Percentiles rank a stretch among this genome's conserved stretches.
These are phyloP conservation scores for Aspiorhynchus laticeps DNA, from an alignment of 2,113 vertebrate genomes.

Conservation along the genomic window DNA sequence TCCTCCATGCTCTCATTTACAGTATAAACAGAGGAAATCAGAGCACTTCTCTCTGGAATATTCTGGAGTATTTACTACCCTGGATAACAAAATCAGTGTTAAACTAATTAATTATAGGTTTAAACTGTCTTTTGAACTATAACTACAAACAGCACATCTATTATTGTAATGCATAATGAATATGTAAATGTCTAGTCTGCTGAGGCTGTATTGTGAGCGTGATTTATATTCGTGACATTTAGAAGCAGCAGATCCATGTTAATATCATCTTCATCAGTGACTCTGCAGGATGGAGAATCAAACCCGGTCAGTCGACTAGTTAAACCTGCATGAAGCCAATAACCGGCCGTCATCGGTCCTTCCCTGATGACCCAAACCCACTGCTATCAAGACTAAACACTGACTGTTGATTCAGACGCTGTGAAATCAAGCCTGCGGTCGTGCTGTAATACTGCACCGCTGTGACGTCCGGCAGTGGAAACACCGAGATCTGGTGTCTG, in stretches of 20 bases:
- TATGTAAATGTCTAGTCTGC: not conserved
- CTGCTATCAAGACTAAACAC: not conserved
- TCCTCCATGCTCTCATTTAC: not conserved
- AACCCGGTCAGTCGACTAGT: not conserved
- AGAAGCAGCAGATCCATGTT: not conserved
- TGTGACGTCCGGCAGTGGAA: slow-evolving; percentile 14
- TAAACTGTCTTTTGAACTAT: not conserved
- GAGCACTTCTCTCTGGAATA: not conserved
- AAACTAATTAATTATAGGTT: not conserved
- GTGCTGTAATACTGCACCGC: not conserved
- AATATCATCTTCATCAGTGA: not conserved
- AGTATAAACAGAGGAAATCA: not conserved
- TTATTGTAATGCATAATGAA: not conserved
- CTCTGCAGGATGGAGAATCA: not conserved
- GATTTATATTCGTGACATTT: not conserved
- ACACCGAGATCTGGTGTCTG: not conserved
- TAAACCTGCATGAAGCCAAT: not conserved
- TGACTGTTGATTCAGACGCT: not conserved
- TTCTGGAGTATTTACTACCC: not conserved
- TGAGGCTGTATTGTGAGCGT: not conserved
- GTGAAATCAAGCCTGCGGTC: not conserved
- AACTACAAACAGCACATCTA: not conserved
- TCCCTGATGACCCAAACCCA: not conserved
- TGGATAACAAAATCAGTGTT: not conserved
- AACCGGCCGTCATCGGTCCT: not conserved